Base-by-base conservation (phyloP, 92 coral and sea anemone species). In the Phenganax marumi region DNA sequence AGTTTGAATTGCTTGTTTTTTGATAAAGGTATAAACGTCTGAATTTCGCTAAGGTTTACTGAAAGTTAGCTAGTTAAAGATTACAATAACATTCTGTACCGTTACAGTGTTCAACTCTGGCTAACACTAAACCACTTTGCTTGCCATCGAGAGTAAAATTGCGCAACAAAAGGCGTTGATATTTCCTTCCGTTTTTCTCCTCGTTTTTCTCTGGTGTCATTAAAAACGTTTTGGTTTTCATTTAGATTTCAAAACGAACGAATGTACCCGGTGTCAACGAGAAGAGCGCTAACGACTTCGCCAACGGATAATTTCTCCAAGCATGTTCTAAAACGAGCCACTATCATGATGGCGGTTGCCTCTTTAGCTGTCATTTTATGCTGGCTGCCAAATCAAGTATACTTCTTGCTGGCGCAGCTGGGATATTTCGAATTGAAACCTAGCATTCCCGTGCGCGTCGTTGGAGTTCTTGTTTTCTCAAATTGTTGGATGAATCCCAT, bases 381-480 rank as follows among this genome's bases (percentile, higher is more conserved):
- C 82, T 92, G 97, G 97, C 53, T 86, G 23, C 93, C 97, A 0
- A 92, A 87, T 66, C 97, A 92, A 64, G 9, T 88, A 8, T 90
- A 85, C 66, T 92, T 88, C 66, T 63, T 92, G 46, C 83, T 88
- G 39, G 91, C 82, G 50, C 91, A 92, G 82, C 88, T 92, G 60
- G 70, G 81, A 54, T 75, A 85, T 47, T 86, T 88, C 6, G 79
- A 85, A 23, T 84, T 90, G 33, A 84, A 90, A 63, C 83, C 83
- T n/a, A 78, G 83, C 50, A 47, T 61, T 49, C 72, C 72, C 9
- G 83, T 78, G 16, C 46, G 83, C 16, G 83, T 63, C 0, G 83
- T 78, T 11, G 83, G 83, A 12, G 83, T 50, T 16, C 73, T 78
- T 22, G 83, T 19, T 5, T 78, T 78, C 73, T 78, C 54, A 46